Evolutionary conservation across 1,140 invertebrate genomes (phyloP), one percentile per base, ranked within the genome.

Genomic region (Drosophila cardini): DNA sequence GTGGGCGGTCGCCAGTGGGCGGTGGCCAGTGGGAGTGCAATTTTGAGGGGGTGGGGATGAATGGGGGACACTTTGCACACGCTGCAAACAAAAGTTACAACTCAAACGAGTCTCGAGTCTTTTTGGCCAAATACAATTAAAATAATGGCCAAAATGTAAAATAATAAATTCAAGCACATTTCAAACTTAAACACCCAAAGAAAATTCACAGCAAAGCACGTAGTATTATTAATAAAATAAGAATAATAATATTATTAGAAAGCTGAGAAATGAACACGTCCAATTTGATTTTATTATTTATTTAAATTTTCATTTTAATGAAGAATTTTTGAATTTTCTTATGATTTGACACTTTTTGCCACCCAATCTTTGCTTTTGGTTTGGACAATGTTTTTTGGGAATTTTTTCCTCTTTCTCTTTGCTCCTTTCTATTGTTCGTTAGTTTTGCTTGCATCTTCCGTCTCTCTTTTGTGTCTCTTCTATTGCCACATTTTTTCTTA

Each of bases 401-500:
- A 26, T 26, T 38, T 76, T 86, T 43, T 64, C 26, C 60, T 53
- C 15, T 36, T 56, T 53, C 15, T 36, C 26, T 55, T 70, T 57
- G 68, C 46, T 84, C 61, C 65, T 64, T 52, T 72, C 63, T 78
- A 68, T 76, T 55, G 76, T 84, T 77, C 80, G 76, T 89, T 78
- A 69, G 79, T 91, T 80, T 76, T 74, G 72, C 78, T 78, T 76
- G 76, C 78, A 80, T 82, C 82, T 81, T 82, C 75, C 73, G 72
- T 85, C 79, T 89, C 79, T 89, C 75, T 76, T 90, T 90, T 91
- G 83, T 91, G 85, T 90, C 86, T 90, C 85, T 92, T 92, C 91
- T 91, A 92, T 92, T 92, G 90, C 90, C 90, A 92, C 81, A 92
- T 91, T 92, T 92, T 92, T 91, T 92, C 91, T 90, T 92, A 89